Evolutionary conservation across 2,113 vertebrate species (phyloP), one percentile per base, ranked within the genome.

Genomic region (Onychostruthus taczanowskii): DNA sequence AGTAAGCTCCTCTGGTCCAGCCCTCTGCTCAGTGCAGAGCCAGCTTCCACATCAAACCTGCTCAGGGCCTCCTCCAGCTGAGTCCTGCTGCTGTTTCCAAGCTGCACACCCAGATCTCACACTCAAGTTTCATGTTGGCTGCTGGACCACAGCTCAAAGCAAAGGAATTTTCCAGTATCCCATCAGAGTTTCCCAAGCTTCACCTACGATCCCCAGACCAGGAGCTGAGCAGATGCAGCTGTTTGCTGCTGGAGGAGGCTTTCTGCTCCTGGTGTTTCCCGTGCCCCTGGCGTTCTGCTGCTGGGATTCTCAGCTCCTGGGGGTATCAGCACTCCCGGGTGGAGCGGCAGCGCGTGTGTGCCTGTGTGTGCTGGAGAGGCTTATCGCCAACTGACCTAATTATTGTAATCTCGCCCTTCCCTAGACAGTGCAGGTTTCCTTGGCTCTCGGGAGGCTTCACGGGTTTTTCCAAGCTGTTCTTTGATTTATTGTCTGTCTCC

Each of bases 301-400:
- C 35, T 52, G 70, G 15, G 17, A 69, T 83, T 37, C 31, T 50
- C 23, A 24, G 37, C 69, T 82, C n/a, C 26, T n/a, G 0, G 0
- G 23, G 49, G 12, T 31, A 7, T 73, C 56, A 21, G 14, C 35
- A 2, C 64, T 75, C 67, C 16, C 16, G 3, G 13, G 63, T 22
- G 6, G 31, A 30, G 73, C 35, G 3, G 80, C 47, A 55, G 63
- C 1, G 1, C 0, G 2, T 7, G 22, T 61, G 66, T 85, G 46
- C 49, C 33, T 10, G 55, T 33, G n/a, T 58, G 39, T 39, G 9
- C 77, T 10, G 64, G 64, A 50, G 28, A 53, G 94, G 91, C 86
- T 94, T 66, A 94, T 83, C 39, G 10, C 94, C 82, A 82, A 2
- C 82, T 96, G 96, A 94, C 95, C 95, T 95, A 95, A 95, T 96